Evolutionary conservation across 1,140 invertebrate genomes (phyloP).

Genomic region (Drosophila ercepeae): DNA sequence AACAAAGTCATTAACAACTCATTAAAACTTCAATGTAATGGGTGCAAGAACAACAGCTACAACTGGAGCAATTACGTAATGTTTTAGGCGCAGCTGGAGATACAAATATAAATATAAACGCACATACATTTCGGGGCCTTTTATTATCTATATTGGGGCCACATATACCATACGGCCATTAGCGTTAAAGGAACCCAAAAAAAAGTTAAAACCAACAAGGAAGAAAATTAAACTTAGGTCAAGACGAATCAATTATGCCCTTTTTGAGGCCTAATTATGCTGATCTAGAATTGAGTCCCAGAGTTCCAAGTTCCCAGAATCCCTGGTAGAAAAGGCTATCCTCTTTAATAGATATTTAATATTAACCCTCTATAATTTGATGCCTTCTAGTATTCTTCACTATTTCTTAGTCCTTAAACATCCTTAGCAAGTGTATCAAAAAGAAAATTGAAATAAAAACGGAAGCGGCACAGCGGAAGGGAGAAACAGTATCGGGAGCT

Average conservation of each 20-base stretch:
- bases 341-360: no score
- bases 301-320: no score
- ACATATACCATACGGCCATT: constrained; percentile 22
- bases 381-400: no score
- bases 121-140: constrained; percentile 19
- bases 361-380: no score
- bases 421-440: not conserved
- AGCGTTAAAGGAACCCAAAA: not conserved
- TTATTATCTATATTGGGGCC: constrained; percentile 41
- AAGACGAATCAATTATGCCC: not conserved
- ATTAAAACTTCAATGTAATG: constrained; percentile 58
- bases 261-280: no score
- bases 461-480: not conserved
- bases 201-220: not conserved
- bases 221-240: not conserved
- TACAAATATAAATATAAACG: constrained; percentile 36
- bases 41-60: constrained; percentile 25
- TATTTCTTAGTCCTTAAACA: not conserved
- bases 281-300: no score
- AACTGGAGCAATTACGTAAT: constrained; percentile 41
- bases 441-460: not conserved
- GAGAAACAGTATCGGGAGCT: not conserved
- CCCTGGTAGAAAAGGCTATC: no score
- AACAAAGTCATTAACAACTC: constrained; percentile 59
- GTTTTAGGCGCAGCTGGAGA: constrained; percentile 46